Conservation (phyloP, 2,888 invertebrate genomes). For the Cephus pygmeus region DNA sequence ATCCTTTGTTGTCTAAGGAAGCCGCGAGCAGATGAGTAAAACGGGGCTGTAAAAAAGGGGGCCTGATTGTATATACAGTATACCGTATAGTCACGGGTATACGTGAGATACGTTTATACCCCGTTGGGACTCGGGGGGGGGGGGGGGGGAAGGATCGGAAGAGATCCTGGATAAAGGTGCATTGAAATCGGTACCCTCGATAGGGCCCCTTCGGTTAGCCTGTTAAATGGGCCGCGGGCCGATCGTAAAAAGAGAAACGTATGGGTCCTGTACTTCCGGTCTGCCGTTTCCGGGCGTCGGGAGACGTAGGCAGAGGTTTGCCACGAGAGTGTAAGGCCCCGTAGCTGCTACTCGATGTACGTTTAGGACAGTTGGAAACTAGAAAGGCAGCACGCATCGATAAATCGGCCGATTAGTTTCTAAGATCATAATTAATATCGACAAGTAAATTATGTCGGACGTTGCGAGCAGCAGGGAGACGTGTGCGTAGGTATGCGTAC, state of each 20-base stretch:
- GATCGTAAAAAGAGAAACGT: background rate
- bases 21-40: conserved; percentile 9
- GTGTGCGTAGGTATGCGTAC: background rate
- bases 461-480: background rate
- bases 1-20: conserved; percentile 18
- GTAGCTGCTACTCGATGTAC: conserved; percentile 19
- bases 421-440: conserved; percentile 47
- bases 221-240: background rate
- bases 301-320: background rate
- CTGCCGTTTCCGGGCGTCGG: background rate
- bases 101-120: conserved; percentile 5
- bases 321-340: background rate
- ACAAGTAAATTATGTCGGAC: conserved; percentile 35
- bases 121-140: conserved; percentile 4
- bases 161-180: background rate
- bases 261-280: background rate
- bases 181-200: background rate
- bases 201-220: background rate
- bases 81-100: background rate
- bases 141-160: conserved; percentile 3
- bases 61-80: conserved; percentile 3
- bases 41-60: conserved; percentile 13
- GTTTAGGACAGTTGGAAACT: conserved; percentile 27
- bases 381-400: conserved; percentile 25
- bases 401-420: conserved; percentile 45